Conservation (phyloP, 2,113 vertebrate species). For the Tychaedon coryphoeus region DNA sequence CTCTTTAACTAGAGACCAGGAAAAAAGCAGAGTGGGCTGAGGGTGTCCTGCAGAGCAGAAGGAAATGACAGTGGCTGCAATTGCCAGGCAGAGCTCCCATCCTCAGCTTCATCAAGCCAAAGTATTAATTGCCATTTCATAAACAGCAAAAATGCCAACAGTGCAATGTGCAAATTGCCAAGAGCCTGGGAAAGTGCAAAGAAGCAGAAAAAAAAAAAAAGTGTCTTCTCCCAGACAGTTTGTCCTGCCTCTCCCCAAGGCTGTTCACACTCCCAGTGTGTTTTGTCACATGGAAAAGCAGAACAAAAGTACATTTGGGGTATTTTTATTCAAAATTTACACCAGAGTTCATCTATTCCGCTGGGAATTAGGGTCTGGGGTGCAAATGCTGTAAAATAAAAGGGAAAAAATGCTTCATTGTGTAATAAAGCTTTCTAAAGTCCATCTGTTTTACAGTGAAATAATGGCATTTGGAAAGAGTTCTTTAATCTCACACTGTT, state of each 20-base stretch:
- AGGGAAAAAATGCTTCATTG: background rate
- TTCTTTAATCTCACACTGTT: background rate
- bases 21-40: background rate
- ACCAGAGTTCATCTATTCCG: background rate
- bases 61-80: fast-evolving
- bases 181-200: background rate
- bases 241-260: background rate
- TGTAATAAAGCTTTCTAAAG: background rate
- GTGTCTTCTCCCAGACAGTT: background rate
- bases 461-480: background rate
- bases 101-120: background rate
- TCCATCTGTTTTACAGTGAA: background rate
- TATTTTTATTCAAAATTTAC: background rate
- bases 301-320: background rate
- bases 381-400: background rate
- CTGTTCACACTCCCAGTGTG: background rate
- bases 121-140: background rate
- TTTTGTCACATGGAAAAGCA: background rate
- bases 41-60: background rate
- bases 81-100: background rate
- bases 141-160: background rate
- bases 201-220: background rate
- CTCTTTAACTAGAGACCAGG: background rate
- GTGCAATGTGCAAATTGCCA: background rate
- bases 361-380: background rate